phyloP scores from a whole-genome alignment of 2,888 invertebrate species.

The Isotomurus palustris region DNA sequence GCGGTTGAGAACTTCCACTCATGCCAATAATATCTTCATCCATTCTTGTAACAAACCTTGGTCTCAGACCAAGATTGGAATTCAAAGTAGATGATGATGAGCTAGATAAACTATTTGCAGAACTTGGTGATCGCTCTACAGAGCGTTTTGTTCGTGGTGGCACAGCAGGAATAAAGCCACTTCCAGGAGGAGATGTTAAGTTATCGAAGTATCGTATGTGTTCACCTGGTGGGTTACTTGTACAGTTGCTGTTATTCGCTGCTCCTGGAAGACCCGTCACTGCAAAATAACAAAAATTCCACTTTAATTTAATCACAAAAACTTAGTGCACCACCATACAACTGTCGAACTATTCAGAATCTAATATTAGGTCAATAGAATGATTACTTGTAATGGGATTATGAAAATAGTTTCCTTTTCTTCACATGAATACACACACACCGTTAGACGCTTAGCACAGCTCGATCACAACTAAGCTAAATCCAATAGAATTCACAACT shows the following conservation, averaged over 20 bases:
- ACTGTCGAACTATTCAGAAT: no score
- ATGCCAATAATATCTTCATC: slow-evolving; percentile 5
- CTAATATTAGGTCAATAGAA: no score
- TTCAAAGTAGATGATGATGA: slow-evolving; percentile 7
- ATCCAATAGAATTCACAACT: no score
- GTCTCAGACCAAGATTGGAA: neutral
- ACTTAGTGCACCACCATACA: no score
- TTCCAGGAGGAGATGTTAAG: slow-evolving; percentile 8
- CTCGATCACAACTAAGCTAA: no score
- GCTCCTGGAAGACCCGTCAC: slow-evolving; percentile 7
- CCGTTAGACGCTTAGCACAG: no score
- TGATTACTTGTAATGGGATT: no score
- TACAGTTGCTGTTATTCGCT: neutral
- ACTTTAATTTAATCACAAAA: no score
- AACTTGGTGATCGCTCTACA: slow-evolving; percentile 36
- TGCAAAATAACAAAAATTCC: no score
- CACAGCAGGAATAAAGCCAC: slow-evolving; percentile 40
- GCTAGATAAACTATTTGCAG: slow-evolving; percentile 21
- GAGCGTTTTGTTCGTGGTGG: slow-evolving; percentile 42
- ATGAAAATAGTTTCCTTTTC: no score
- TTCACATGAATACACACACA: no score
- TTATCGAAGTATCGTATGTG: slow-evolving; percentile 11
- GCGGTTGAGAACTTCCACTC: neutral
- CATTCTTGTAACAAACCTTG: slow-evolving; percentile 5
- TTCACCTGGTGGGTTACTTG: slow-evolving; percentile 5